Percentiles rank a stretch among this genome's conserved stretches.
These are phyloP conservation scores for Pipistrellus pygmaeus DNA, from an alignment of 2,797 vertebrate species.

Conservation along the genomic window DNA sequence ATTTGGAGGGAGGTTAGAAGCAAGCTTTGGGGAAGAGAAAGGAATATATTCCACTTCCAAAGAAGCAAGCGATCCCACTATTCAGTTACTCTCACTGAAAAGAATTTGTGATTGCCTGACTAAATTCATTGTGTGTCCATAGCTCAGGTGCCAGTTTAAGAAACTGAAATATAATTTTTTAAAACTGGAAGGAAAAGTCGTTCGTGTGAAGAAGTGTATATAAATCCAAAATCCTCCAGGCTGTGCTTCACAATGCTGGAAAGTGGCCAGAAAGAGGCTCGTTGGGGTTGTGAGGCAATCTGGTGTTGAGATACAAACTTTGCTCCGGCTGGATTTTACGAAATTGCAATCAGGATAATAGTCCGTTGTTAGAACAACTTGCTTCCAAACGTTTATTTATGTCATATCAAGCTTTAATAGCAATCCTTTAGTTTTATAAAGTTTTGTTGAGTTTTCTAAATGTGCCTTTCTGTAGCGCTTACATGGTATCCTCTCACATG, in stretches of 20 bases:
- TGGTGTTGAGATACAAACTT: background rate
- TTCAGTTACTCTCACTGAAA: slow-evolving; percentile 27
- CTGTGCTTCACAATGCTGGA: background rate
- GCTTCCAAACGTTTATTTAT: slow-evolving; percentile 61
- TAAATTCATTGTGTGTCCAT: background rate
- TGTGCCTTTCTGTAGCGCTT: slow-evolving; percentile 33
- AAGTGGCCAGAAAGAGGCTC: background rate
- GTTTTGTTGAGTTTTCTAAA: slow-evolving; percentile 4
- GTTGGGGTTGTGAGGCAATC: background rate
- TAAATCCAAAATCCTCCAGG: background rate
- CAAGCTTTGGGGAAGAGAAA: slow-evolving; percentile 8
- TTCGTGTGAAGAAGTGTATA: background rate
- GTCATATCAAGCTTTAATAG: slow-evolving; percentile 49
- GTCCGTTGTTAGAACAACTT: slow-evolving; percentile 48
- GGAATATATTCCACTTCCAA: background rate
- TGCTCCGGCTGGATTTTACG: slow-evolving; percentile 20
- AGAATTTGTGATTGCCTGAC: background rate
- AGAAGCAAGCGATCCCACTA: slow-evolving; percentile 1
- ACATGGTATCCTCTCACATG: background rate
- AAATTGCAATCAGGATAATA: slow-evolving; percentile 6
- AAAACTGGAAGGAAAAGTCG: slow-evolving; percentile 32
- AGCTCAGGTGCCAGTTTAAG: slow-evolving; percentile 38
- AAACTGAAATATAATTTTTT: slow-evolving; percentile 52
- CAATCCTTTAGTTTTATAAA: slow-evolving; percentile 46
- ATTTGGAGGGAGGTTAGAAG: background rate